Evolutionary conservation across 2,113 vertebrate genomes (phyloP).

Genomic region (Parotia lawesii): DNA sequence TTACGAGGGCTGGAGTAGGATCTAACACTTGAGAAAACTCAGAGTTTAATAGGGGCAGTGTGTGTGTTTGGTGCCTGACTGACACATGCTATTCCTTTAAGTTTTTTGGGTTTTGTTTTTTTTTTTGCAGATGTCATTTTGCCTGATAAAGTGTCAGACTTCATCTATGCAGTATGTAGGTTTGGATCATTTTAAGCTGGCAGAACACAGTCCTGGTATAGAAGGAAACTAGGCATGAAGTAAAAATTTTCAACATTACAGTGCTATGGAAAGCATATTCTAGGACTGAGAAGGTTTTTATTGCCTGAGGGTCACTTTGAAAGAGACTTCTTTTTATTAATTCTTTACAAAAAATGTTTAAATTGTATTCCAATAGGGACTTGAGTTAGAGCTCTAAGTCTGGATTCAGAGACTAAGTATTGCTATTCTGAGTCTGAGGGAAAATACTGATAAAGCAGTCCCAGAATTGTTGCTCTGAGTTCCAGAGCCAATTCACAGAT

Average conservation of each 20-base stretch:
- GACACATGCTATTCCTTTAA: neutral
- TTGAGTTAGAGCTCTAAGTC: neutral
- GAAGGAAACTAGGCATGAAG: neutral
- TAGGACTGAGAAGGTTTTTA: neutral
- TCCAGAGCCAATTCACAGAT: neutral
- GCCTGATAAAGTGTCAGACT: neutral
- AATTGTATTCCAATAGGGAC: neutral
- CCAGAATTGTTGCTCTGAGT: neutral
- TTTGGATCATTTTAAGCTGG: neutral
- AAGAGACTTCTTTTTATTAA: neutral
- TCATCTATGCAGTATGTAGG: neutral
- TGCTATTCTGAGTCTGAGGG: neutral
- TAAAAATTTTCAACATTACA: neutral
- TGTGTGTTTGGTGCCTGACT: neutral
- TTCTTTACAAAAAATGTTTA: neutral
- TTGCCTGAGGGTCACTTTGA: neutral
- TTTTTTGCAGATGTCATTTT: neutral
- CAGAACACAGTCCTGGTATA: neutral
- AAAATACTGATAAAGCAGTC: neutral
- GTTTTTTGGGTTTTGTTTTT: neutral
- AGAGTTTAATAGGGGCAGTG: neutral
- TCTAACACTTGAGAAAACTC: conserved; percentile 11
- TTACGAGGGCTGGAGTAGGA: conserved; percentile 35
- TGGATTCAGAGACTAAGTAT: neutral
- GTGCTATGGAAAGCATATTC: neutral